These are phyloP conservation scores for Ypsolopha sequella DNA, from an alignment of 2,888 invertebrate genomes.

Conservation along the genomic window DNA sequence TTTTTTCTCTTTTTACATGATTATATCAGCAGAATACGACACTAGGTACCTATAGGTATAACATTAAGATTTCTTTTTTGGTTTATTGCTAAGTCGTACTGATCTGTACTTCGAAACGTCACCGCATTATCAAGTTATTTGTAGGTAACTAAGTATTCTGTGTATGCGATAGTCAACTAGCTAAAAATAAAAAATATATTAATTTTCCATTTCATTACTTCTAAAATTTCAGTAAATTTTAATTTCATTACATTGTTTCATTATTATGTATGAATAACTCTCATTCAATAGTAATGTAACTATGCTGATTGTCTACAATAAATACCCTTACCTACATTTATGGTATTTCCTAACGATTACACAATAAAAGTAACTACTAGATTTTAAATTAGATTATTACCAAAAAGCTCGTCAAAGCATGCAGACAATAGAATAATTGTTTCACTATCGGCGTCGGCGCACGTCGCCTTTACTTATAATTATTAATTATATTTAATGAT, in stretches of 20 bases:
- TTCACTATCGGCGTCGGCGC: constrained; percentile 60
- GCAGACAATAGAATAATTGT: constrained; percentile 65
- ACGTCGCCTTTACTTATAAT: constrained; percentile 44
- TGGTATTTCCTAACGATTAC: constrained; percentile 63
- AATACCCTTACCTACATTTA: constrained; percentile 67
- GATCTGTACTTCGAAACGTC: constrained; percentile 37
- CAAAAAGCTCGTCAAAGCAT: constrained; percentile 72
- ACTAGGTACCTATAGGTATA: constrained; percentile 57
- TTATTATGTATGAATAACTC: constrained; percentile 64
- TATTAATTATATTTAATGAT: constrained; percentile 53
- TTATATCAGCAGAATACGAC: constrained; percentile 66
- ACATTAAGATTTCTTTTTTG: constrained; percentile 67
- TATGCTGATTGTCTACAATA: constrained; percentile 64
- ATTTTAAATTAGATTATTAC: constrained; percentile 68
- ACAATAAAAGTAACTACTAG: constrained; percentile 66
- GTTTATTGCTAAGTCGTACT: constrained; percentile 67
- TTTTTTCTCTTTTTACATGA: constrained; percentile 59
- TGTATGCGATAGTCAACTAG: constrained; percentile 64
- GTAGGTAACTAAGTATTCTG: constrained; percentile 50
- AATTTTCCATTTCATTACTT: constrained; percentile 56
- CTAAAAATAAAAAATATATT: constrained; percentile 71
- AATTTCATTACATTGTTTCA: constrained; percentile 55
- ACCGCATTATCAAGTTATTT: constrained; percentile 25
- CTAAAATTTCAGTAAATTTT: constrained; percentile 56
- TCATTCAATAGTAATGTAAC: constrained; percentile 62